Conservation (phyloP, 2,888 invertebrate species). For the Phytoseiulus persimilis region DNA sequence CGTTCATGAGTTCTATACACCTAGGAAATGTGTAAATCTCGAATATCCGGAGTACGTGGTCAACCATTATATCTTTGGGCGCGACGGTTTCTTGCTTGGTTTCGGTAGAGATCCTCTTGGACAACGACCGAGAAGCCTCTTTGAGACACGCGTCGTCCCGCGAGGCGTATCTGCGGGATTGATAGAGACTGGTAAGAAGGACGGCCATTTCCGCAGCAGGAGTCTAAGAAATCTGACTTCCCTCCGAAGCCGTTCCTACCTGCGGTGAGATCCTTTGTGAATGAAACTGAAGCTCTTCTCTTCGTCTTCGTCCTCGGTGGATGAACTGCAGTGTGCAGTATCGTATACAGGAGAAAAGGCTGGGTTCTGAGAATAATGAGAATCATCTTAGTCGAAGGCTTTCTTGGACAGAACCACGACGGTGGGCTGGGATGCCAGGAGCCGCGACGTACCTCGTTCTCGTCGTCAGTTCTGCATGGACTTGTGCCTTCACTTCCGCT, state of each 20-base stretch:
- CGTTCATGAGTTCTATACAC: slow-evolving; percentile 11
- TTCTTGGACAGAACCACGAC: too few relatives aligned
- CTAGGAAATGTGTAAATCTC: slow-evolving; percentile 22
- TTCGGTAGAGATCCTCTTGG: not conserved
- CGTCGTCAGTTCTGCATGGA: slow-evolving; percentile 35
- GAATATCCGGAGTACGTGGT: slow-evolving; percentile 13
- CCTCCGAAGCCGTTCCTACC: too few relatives aligned
- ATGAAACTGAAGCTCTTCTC: slow-evolving; percentile 20
- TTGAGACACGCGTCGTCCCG: not conserved
- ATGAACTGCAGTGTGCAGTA: slow-evolving; percentile 18
- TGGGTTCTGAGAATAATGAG: not conserved
- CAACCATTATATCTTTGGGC: slow-evolving; percentile 24
- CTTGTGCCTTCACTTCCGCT: slow-evolving; percentile 29
- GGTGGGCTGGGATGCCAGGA: too few relatives aligned
- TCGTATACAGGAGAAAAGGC: slow-evolving; percentile 29
- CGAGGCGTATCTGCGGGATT: not conserved
- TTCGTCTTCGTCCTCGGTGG: slow-evolving; percentile 18
- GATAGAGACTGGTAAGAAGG: not conserved
- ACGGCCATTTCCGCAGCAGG: too few relatives aligned
- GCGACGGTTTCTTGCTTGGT: slow-evolving; percentile 9
- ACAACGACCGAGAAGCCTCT: not conserved
- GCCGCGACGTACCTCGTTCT: slow-evolving; percentile 22
- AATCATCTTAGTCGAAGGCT: too few relatives aligned
- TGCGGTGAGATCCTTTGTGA: not conserved
- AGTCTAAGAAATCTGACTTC: too few relatives aligned